phyloP scores from a whole-genome alignment of 2,888 invertebrate genomes.

The Bimastos eiseni region DNA sequence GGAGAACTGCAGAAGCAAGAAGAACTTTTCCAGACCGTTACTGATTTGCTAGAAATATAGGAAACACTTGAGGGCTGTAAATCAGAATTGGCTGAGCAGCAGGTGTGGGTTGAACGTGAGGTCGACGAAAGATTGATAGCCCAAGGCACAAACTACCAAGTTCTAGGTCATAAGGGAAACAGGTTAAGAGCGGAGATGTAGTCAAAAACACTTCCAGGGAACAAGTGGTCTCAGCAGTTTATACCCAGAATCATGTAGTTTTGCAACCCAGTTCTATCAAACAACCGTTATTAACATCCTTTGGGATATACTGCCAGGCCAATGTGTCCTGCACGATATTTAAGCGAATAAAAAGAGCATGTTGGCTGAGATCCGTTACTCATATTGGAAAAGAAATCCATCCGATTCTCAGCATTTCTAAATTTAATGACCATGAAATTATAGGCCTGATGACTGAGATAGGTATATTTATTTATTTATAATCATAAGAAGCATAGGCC shows the following conservation, averaged over 20 bases:
- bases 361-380: no score
- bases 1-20: not conserved
- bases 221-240: not conserved
- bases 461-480: no score
- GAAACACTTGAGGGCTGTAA: not conserved
- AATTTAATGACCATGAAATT: no score
- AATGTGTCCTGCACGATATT: not conserved
- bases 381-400: no score
- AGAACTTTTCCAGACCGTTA: not conserved
- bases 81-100: not conserved
- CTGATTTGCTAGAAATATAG: not conserved
- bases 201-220: not conserved
- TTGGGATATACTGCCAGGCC: not conserved
- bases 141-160: not conserved
- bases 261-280: not conserved
- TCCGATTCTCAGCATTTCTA: no score
- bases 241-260: not conserved
- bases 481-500: no score
- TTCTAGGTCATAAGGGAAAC: not conserved
- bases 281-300: not conserved
- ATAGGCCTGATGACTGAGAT: no score
- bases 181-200: not conserved
- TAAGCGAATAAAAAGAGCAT: not conserved
- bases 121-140: not conserved
- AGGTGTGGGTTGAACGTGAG: not conserved